Evolutionary conservation across 1,140 invertebrate species (phyloP).

Genomic region (Brachionus rubens): DNA sequence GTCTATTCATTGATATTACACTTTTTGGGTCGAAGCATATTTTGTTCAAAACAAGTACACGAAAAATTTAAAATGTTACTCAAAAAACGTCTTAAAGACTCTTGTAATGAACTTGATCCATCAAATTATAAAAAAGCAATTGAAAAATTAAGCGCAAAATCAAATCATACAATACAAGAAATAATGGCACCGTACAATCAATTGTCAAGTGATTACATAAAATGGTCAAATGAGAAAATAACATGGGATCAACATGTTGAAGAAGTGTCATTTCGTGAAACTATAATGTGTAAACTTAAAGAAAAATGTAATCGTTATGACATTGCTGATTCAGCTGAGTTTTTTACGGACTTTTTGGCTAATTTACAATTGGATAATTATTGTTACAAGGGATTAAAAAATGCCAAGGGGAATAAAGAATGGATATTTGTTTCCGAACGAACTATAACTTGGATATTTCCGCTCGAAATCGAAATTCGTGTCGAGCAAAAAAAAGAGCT

Average conservation of each 20-base stretch:
- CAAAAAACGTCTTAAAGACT: constrained; percentile 38
- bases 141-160: constrained; percentile 13
- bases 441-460: constrained; percentile 24
- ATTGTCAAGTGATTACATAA: neutral
- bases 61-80: constrained; percentile 34
- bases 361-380: constrained; percentile 46
- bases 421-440: constrained; percentile 33
- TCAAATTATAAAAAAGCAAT: constrained; percentile 27
- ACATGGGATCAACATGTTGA: constrained; percentile 42
- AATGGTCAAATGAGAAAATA: constrained; percentile 45
- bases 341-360: constrained; percentile 39
- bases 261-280: constrained; percentile 42
- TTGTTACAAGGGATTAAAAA: constrained; percentile 42
- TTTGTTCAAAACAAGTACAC: constrained; percentile 37
- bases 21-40: constrained; percentile 39
- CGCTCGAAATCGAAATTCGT: constrained; percentile 24
- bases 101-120: constrained; percentile 24
- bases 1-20: constrained; percentile 40
- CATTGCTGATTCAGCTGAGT: constrained; percentile 34
- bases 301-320: constrained; percentile 38
- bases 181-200: constrained; percentile 44
- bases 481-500: constrained; percentile 29
- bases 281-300: constrained; percentile 33
- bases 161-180: constrained; percentile 39
- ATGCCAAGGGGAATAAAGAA: constrained; percentile 2